phyloP scores from a whole-genome alignment of 2,888 invertebrate genomes.

The Choristoneura rosaceana region DNA sequence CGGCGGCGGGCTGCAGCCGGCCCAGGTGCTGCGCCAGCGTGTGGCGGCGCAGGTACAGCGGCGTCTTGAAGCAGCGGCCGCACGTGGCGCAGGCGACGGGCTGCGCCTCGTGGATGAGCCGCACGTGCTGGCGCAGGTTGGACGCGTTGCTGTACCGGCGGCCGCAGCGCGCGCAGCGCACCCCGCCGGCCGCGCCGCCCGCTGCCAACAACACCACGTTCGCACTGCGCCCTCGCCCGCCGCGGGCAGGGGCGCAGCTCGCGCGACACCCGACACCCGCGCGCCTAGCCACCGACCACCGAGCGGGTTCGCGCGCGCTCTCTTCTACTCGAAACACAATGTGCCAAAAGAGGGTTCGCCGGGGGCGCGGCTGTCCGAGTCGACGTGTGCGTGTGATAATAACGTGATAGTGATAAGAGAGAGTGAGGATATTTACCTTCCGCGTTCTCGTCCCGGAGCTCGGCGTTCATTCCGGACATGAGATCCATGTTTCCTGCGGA shows the following conservation, averaged over 20 bases:
- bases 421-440: constrained; percentile 73
- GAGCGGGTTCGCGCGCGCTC: constrained; percentile 70
- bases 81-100: constrained; percentile 89
- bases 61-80: constrained; percentile 91
- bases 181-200: constrained; percentile 63
- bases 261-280: constrained; percentile 78
- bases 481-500: constrained; percentile 79
- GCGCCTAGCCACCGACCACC: constrained; percentile 74
- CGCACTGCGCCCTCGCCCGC: constrained; percentile 61
- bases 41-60: constrained; percentile 91
- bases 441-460: constrained; percentile 77
- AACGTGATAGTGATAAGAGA: constrained; percentile 68
- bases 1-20: constrained; percentile 49
- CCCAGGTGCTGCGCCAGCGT: constrained; percentile 88
- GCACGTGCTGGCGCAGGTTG: constrained; percentile 91
- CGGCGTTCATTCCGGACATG: constrained; percentile 75
- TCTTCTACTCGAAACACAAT: constrained; percentile 59
- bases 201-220: constrained; percentile 80
- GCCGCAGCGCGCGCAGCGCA: constrained; percentile 88
- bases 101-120: constrained; percentile 90
- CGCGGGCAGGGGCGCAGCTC: constrained; percentile 47
- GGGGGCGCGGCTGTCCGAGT: constrained; percentile 85
- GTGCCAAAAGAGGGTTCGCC: constrained; percentile 71
- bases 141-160: constrained; percentile 90
- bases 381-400: constrained; percentile 82